A percentile compares a stretch with the other conserved stretches of the same genome.
Conservation (phyloP, 1,140 invertebrate genomes). For the Maniola jurtina region DNA sequence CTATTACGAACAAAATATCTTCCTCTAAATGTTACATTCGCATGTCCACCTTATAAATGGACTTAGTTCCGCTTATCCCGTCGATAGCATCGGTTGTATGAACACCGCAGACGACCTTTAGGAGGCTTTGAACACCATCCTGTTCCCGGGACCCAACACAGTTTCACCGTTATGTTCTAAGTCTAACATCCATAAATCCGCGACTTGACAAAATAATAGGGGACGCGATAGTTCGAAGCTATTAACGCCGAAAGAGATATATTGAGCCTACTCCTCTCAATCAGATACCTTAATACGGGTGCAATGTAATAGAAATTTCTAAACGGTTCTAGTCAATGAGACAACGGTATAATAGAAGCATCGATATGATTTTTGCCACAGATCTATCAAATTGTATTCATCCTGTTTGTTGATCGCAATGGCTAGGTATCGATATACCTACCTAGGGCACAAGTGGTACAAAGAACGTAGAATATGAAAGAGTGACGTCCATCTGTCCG, state of each 20-base stretch:
- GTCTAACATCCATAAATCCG: slow-evolving; percentile 65
- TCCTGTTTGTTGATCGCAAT: no score
- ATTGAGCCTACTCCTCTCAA: slow-evolving; percentile 67
- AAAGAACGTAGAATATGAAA: no score
- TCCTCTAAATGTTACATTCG: slow-evolving; percentile 28
- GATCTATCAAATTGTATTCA: no score
- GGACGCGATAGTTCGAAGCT: slow-evolving; percentile 64
- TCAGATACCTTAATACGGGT: slow-evolving; percentile 72
- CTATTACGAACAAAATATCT: slow-evolving; percentile 21
- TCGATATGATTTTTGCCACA: no score
- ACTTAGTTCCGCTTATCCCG: slow-evolving; percentile 32
- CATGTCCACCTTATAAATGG: slow-evolving; percentile 33
- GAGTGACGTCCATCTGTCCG: no score
- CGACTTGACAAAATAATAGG: slow-evolving; percentile 75
- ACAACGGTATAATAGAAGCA: no score
- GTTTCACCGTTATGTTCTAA: slow-evolving; percentile 52
- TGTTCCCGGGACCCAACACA: slow-evolving; percentile 50
- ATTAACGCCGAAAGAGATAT: slow-evolving; percentile 75
- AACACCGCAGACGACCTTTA: slow-evolving; percentile 51
- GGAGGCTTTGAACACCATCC: slow-evolving; percentile 40
- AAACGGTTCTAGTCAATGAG: slow-evolving; percentile 39
- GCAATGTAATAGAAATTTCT: slow-evolving; percentile 61
- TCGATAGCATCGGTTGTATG: slow-evolving; percentile 36
- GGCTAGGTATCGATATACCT: no score
- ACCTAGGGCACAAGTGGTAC: no score